Evolutionary conservation across 1,140 invertebrate species (phyloP), one percentile per base, ranked within the genome.

Genomic region (Andricus grossulariae): DNA sequence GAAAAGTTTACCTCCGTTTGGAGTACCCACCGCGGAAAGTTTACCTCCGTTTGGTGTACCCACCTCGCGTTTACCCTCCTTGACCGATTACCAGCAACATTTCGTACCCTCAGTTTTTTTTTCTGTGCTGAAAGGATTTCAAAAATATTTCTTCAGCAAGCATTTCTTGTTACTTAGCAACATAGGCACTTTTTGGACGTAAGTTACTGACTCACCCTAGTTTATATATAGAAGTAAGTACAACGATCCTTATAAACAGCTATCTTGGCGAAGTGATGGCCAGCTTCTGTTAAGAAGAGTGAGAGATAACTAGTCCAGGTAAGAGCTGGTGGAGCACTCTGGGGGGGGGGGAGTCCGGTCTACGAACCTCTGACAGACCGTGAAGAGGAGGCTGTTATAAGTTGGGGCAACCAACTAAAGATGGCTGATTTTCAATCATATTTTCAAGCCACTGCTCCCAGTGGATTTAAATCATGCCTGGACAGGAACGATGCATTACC

Each of bases 391-490:
- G 60, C 60, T 39, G 15, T 6, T 19, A 55, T 32, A 32, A 32
- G 25, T 5, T 45, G 39, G 10, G 54, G 18, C 54, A 21, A 21
- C 12, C 25, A 39, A 66, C 3, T 66, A 66, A 60, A 60, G 57
- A 60, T 66, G 60, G 60, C 60, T 32, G 60, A 66, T 66, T 66
- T 45, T 66, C 60, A 66, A 66, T 66, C 60, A 66, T 66, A 66
- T 39, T 32, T 45, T 66, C 16, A 66, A 66, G 45, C 25, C 13
- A 16, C 25, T 39, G 39, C 60, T 66, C 32, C 25, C 12, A 66
- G 5, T 39, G 5, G 3, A 15, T 66, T 66, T 66, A 66, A 66
- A 66, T 66, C 60, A 66, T 66, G 32, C 15, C 60, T 45, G 32
- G 60, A 15, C 15, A 25, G 15, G 32, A 66, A 45, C 32, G 25